These are phyloP conservation scores for Etheostoma spectabile DNA, from an alignment of 2,113 vertebrate species.

Conservation along the genomic window DNA sequence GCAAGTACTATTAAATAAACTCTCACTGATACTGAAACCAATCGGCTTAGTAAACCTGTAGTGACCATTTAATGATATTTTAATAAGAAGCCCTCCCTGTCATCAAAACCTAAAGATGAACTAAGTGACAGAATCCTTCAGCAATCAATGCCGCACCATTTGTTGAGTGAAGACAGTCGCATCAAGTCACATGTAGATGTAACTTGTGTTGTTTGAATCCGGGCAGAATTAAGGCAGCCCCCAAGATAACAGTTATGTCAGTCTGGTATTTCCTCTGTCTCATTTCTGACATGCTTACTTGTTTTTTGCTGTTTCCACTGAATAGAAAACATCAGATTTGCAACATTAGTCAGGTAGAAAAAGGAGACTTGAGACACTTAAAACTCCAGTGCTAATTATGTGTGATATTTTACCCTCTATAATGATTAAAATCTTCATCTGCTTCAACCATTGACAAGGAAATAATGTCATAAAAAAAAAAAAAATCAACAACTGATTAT, in stretches of 20 bases:
- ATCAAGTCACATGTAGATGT: background rate
- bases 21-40: slow-evolving; percentile 9
- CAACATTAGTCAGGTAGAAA: background rate
- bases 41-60: background rate
- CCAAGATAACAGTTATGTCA: slow-evolving; percentile 3
- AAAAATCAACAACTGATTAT: slow-evolving; percentile 28
- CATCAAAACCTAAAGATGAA: background rate
- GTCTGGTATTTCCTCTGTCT: background rate
- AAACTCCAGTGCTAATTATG: slow-evolving; percentile 16
- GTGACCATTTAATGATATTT: slow-evolving; percentile 1
- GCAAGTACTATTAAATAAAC: slow-evolving; percentile 6
- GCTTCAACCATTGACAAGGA: slow-evolving; percentile 7
- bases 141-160: background rate
- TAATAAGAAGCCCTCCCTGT: slow-evolving; percentile 26
- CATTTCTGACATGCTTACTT: background rate
- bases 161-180: background rate
- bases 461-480: slow-evolving; percentile 24
- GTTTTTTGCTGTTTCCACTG: background rate
- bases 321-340: background rate
- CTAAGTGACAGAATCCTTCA: slow-evolving; percentile 15
- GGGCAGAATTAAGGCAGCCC: slow-evolving; percentile 5
- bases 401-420: background rate
- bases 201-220: background rate
- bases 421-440: background rate
- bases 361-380: background rate